A percentile compares a stretch with the other conserved stretches of the same genome.
phyloP scores from a whole-genome alignment of 2,113 vertebrate genomes.

The Saccopteryx bilineata region DNA sequence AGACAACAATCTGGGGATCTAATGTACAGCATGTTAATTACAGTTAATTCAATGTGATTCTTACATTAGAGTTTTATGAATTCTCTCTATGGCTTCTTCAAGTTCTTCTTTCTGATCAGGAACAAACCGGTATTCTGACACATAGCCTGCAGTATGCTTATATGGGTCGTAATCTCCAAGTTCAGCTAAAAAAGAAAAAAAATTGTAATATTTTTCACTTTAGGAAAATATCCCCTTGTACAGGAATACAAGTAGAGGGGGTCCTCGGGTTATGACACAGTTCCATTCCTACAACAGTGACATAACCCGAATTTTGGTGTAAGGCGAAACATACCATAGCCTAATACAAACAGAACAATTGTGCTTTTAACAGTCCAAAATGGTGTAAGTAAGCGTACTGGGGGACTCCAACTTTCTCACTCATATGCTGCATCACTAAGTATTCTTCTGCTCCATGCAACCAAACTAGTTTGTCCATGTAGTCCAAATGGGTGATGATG shows the following conservation, averaged over 20 bases:
- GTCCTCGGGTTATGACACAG: no score
- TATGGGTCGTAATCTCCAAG: slow-evolving; percentile 94
- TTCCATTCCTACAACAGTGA: no score
- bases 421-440: no score
- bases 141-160: slow-evolving; percentile 91
- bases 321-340: no score
- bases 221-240: not conserved
- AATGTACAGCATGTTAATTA: not conserved
- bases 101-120: slow-evolving; percentile 95
- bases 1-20: not conserved
- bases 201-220: slow-evolving; percentile 51
- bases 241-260: not conserved
- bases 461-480: no score
- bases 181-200: slow-evolving; percentile 88
- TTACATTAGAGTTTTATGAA: slow-evolving; percentile 94
- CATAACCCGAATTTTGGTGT: no score
- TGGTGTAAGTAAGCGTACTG: no score
- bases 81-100: slow-evolving; percentile 92
- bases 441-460: no score
- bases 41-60: slow-evolving; percentile 65
- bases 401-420: no score
- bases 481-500: no score
- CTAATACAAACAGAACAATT: no score
- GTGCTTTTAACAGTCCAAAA: no score
- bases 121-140: slow-evolving; percentile 94